These are phyloP conservation scores for Hyphantria cunea DNA, from an alignment of 1,140 invertebrate genomes.

Conservation along the genomic window DNA sequence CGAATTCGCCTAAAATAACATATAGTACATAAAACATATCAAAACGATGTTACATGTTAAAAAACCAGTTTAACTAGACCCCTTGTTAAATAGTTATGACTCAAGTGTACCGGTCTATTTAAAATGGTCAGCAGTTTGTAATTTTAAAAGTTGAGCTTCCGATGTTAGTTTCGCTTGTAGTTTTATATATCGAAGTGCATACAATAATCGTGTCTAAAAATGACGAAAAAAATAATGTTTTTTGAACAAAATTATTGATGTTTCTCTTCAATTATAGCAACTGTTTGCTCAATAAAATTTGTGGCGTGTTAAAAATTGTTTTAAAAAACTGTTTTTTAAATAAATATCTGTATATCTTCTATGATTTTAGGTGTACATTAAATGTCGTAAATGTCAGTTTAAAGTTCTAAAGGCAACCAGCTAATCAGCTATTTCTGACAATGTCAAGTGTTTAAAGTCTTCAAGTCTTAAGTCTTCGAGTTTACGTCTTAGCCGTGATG, in stretches of 20 bases:
- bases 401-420: no score
- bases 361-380: not conserved
- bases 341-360: constrained; percentile 5
- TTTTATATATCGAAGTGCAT: constrained; percentile 46
- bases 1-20: constrained; percentile 53
- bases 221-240: constrained; percentile 60
- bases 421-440: no score
- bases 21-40: constrained; percentile 79
- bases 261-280: constrained; percentile 61
- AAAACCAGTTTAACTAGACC: constrained; percentile 30
- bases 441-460: no score
- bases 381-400: no score
- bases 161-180: constrained; percentile 60
- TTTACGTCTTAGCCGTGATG: no score
- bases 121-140: constrained; percentile 36
- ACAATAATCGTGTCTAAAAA: constrained; percentile 61
- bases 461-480: no score
- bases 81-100: constrained; percentile 18
- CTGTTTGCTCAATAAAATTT: constrained; percentile 62
- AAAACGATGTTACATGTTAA: constrained; percentile 41
- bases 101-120: constrained; percentile 30
- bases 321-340: constrained; percentile 18
- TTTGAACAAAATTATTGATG: constrained; percentile 36
- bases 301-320: constrained; percentile 32
- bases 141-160: constrained; percentile 53